Percentiles rank a stretch among this genome's conserved stretches.
phyloP scores from a whole-genome alignment of 2,888 invertebrate species.

The Zeuzera pyrina region DNA sequence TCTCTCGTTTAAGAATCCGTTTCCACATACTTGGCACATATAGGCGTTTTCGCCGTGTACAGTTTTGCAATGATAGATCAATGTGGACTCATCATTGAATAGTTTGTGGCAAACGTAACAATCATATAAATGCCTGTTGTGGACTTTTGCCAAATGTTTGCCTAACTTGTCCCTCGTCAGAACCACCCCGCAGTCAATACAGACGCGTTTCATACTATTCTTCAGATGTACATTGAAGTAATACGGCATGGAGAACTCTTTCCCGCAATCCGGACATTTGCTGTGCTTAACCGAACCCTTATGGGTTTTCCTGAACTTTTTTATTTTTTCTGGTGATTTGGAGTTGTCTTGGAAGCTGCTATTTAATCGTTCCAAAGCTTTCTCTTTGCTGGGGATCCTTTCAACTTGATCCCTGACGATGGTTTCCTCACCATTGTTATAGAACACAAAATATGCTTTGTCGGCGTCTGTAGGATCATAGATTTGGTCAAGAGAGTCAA shows the following conservation, averaged over 20 bases:
- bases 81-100: conserved; percentile 21
- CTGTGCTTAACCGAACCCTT: conserved; percentile 7
- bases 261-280: conserved; percentile 38
- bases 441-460: conserved; percentile 34
- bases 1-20: conserved; percentile 33
- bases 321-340: conserved; percentile 8
- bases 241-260: conserved; percentile 25
- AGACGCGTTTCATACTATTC: conserved; percentile 32
- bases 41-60: conserved; percentile 22
- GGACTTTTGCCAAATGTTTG: conserved; percentile 29
- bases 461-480: conserved; percentile 22
- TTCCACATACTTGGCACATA: conserved; percentile 37
- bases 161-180: conserved; percentile 29
- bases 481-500: conserved; percentile 22
- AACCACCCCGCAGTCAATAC: conserved; percentile 30
- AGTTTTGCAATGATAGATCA: conserved; percentile 23
- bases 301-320: conserved; percentile 9
- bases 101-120: conserved; percentile 36
- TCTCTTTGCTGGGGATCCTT: conserved; percentile 13
- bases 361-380: conserved; percentile 26
- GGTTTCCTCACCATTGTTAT: conserved; percentile 20
- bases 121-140: conserved; percentile 19
- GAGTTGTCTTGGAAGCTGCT: conserved; percentile 2
- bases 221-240: conserved; percentile 40
- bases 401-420: conserved; percentile 26